Evolutionary conservation across 2,797 vertebrate genomes (phyloP).

Genomic region (Smutsia temminckii): DNA sequence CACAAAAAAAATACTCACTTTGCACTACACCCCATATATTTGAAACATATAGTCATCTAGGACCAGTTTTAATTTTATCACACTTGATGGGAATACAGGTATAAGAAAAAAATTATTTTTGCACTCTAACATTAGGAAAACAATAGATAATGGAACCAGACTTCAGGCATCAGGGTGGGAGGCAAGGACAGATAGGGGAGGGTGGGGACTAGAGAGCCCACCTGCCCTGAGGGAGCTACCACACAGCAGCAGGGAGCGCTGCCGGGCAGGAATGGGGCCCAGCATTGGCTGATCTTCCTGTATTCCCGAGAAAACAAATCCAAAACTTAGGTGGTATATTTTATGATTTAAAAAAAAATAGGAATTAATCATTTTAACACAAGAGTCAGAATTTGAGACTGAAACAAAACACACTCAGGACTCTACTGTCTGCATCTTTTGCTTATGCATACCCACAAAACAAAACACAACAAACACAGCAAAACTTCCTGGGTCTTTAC

Average conservation of each 20-base stretch:
- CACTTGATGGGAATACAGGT: background rate
- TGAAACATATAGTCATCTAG: background rate
- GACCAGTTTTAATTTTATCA: conserved; percentile 2
- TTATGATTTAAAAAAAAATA: background rate
- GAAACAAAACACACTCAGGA: background rate
- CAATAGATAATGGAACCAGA: background rate
- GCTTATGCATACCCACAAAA: background rate
- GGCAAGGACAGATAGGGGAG: background rate
- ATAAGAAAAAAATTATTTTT: background rate
- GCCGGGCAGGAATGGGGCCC: fast-evolving
- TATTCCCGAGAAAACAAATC: background rate
- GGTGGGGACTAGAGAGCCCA: fast-evolving
- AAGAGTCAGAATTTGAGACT: background rate
- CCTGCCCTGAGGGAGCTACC: no score
- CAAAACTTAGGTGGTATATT: background rate
- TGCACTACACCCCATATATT: background rate
- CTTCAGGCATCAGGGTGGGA: background rate
- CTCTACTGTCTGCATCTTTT: background rate
- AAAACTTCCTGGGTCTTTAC: background rate
- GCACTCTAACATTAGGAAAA: background rate
- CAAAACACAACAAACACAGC: background rate
- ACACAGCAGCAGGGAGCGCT: no score
- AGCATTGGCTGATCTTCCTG: background rate
- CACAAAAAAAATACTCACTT: background rate
- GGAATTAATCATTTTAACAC: background rate